Base-by-base conservation (phyloP, 2,113 vertebrate genomes). In the Rostratula benghalensis region DNA sequence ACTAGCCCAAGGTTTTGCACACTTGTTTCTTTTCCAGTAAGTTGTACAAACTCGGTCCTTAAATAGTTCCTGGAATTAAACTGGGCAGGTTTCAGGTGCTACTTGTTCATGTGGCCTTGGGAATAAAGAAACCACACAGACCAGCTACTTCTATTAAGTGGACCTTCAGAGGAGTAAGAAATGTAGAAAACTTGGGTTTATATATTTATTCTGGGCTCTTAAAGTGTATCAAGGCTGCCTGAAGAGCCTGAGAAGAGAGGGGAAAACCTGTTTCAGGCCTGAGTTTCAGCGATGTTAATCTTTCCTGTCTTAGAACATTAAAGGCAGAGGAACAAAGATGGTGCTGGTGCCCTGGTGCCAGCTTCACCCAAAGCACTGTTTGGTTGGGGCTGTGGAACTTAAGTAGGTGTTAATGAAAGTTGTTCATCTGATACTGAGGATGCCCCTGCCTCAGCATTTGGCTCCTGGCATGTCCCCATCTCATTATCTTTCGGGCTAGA, bases 331-430 rank as follows among this genome's bases (percentile, higher is more conserved):
- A 57, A 25, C 8, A 45, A 23, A 74, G 79, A 6, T 1, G 6
- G 4, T 71, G 17, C 33, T 0, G 2, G 79, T 83, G 54, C 63
- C 0, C n/a, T n/a, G n/a, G n/a, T 3, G 3, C n/a, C n/a, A n/a
- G 65, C 56, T 54, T 64, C 22, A 54, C 70, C 53, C 82, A 61
- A 21, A 68, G 67, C 89, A 23, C 37, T 57, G 54, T 35, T 70
- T 67, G 27, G 43, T 54, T 19, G 30, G 53, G 27, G 4, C 35
- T 79, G 23, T 23, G 64, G n/a, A 39, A 71, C 56, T 85, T 46
- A 30, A 90, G 39, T 54, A 79, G 63, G 5, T 39, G 6, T 73
- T 90, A 59, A 79, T 89, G 45, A 24, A 87, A 48, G 48, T 61
- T 91, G 61, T 78, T 93, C 9, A 76, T 85, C 74, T 74, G 78